Evolutionary conservation across 2,797 vertebrate species (phyloP).

Genomic region (Anas capensis): DNA sequence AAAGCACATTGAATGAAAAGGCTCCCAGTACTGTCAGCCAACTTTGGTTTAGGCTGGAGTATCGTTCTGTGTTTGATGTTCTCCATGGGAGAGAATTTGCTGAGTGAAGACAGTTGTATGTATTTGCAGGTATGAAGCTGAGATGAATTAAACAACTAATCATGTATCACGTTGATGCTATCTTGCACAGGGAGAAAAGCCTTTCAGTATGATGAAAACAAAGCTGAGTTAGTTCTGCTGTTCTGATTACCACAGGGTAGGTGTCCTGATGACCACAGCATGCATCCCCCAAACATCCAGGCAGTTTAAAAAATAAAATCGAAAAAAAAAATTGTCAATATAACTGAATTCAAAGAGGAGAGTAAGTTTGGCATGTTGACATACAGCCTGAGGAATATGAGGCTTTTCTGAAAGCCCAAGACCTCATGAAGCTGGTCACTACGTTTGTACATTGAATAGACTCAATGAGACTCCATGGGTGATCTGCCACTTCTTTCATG

Average conservation of each 20-base stretch:
- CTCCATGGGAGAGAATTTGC: neutral
- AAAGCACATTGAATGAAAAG: neutral
- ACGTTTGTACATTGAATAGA: neutral
- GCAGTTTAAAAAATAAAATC: neutral
- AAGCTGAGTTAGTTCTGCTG: neutral
- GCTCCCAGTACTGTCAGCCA: neutral
- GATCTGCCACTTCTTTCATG: neutral
- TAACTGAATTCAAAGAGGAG: neutral
- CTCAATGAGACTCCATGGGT: fast-evolving
- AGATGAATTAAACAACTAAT: neutral
- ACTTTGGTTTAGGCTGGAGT: neutral
- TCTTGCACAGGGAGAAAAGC: neutral
- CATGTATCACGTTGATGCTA: neutral
- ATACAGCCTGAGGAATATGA: neutral
- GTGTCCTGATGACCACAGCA: fast-evolving
- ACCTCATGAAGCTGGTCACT: neutral
- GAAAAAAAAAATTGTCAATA: neutral
- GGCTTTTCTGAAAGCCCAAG: neutral
- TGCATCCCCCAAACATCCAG: neutral
- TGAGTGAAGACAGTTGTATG: neutral
- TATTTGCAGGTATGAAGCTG: neutral
- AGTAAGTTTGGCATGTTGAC: neutral
- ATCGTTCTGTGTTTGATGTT: neutral
- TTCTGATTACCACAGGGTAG: neutral
- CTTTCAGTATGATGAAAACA: neutral